Percentiles rank a stretch among this genome's conserved stretches.
Conservation (phyloP, 1,140 invertebrate genomes). For the Caerostris extrusa region DNA sequence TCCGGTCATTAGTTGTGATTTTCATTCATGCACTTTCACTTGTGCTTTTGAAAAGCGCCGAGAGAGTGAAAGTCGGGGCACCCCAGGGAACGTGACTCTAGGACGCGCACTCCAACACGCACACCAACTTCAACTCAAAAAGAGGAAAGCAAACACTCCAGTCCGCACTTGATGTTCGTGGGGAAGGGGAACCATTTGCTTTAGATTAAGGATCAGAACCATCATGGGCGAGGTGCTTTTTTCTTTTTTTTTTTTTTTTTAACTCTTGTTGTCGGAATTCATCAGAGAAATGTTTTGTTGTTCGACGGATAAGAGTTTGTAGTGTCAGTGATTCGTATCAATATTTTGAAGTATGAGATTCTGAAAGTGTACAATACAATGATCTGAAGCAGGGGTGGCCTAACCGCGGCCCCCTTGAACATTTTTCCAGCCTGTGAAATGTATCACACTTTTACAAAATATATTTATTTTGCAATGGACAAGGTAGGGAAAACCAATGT, state of each 20-base stretch:
- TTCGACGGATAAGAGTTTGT: neutral
- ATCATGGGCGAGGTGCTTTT: neutral
- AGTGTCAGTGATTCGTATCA: neutral
- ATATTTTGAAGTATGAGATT: neutral
- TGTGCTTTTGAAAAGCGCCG: neutral
- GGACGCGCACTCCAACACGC: conserved; percentile 54
- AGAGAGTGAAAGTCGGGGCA: neutral
- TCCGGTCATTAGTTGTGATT: neutral
- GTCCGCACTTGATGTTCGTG: neutral
- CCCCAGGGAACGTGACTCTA: conserved; percentile 55
- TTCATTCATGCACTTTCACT: conserved; percentile 7
- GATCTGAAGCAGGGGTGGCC: too few relatives aligned
- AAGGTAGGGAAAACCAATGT: too few relatives aligned
- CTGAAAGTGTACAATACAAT: too few relatives aligned
- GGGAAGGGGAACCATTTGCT: neutral
- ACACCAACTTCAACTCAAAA: conserved; percentile 16
- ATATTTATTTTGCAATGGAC: too few relatives aligned
- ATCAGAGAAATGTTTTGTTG: neutral
- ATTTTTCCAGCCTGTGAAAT: too few relatives aligned
- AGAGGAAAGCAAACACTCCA: neutral
- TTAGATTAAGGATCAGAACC: neutral
- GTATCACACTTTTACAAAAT: too few relatives aligned
- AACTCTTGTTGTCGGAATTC: neutral
- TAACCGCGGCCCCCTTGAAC: too few relatives aligned
- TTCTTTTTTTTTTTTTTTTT: neutral